Percentiles rank a stretch among this genome's conserved stretches.
These are phyloP conservation scores for Hormiphora californensis DNA, from an alignment of 37 sponge, comb jelly and placozoan genomes.

Conservation along the genomic window DNA sequence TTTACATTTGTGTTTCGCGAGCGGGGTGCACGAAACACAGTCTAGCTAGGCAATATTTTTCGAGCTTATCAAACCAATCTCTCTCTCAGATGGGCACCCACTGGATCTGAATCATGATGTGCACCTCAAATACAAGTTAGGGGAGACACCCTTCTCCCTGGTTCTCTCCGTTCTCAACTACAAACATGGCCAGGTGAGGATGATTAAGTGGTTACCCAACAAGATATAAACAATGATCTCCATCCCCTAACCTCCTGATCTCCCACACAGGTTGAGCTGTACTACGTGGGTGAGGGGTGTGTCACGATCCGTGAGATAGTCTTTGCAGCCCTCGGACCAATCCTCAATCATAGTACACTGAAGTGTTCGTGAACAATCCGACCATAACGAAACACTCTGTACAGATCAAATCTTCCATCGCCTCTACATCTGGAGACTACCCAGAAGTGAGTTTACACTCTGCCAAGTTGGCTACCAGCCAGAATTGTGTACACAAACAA, in stretches of 20 bases:
- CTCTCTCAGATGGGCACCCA: neutral
- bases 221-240: too few relatives aligned
- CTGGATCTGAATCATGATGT: slow-evolving; percentile 20
- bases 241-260: neutral
- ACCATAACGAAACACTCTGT: neutral
- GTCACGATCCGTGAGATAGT: neutral
- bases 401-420: neutral
- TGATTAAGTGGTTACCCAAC: too few relatives aligned
- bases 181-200: slow-evolving; percentile 17
- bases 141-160: neutral
- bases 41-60: too few relatives aligned
- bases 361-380: neutral
- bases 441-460: slow-evolving; percentile 9
- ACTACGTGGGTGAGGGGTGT: slow-evolving; percentile 16
- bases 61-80: too few relatives aligned
- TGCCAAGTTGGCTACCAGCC: too few relatives aligned
- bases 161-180: slow-evolving; percentile 7
- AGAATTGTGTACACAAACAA: too few relatives aligned
- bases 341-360: too few relatives aligned
- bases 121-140: slow-evolving; percentile 2
- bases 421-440: neutral
- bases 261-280: neutral
- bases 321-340: neutral
- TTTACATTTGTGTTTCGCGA: too few relatives aligned
- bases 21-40: too few relatives aligned